phyloP scores from a whole-genome alignment of 2,888 invertebrate species.

The Sinotaia quadrata region DNA sequence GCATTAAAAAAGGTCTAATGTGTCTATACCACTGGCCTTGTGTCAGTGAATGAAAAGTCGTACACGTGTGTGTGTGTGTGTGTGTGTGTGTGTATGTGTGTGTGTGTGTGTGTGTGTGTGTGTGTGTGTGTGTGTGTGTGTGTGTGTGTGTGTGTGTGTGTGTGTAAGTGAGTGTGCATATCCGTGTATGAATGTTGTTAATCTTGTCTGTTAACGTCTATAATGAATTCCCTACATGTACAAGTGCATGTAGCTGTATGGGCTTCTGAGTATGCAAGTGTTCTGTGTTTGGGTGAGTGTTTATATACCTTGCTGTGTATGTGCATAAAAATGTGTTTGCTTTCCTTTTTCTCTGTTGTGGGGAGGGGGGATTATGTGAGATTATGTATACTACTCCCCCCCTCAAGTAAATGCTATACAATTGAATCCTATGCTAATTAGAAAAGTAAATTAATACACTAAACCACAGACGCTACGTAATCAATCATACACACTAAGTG shows the following conservation, averaged over 20 bases:
- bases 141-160: slow-evolving; percentile 16
- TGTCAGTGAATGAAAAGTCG: too few species aligned
- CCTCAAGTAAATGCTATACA: too few species aligned
- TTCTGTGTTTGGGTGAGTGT: slow-evolving; percentile 8
- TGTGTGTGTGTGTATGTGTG: slow-evolving; percentile 10
- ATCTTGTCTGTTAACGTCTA: background rate
- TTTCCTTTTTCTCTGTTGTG: slow-evolving; percentile 4
- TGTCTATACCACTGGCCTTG: too few species aligned
- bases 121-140: slow-evolving; percentile 16
- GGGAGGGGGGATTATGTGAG: too few species aligned
- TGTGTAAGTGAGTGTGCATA: too few species aligned
- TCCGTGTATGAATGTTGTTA: background rate
- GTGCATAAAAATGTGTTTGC: background rate
- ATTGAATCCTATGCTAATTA: too few species aligned
- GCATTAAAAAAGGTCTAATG: too few species aligned
- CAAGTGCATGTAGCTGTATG: slow-evolving; percentile 8
- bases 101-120: background rate
- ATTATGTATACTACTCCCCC: too few species aligned
- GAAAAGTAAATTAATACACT: too few species aligned
- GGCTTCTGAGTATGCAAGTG: background rate
- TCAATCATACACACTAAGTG: too few species aligned
- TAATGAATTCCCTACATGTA: too few species aligned
- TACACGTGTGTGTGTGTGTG: slow-evolving; percentile 8
- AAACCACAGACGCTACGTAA: too few species aligned
- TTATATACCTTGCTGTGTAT: background rate